Percentiles rank a stretch among this genome's conserved stretches.
Conservation (phyloP, 2,888 invertebrate species). For the Chrysolina oricalcia region DNA sequence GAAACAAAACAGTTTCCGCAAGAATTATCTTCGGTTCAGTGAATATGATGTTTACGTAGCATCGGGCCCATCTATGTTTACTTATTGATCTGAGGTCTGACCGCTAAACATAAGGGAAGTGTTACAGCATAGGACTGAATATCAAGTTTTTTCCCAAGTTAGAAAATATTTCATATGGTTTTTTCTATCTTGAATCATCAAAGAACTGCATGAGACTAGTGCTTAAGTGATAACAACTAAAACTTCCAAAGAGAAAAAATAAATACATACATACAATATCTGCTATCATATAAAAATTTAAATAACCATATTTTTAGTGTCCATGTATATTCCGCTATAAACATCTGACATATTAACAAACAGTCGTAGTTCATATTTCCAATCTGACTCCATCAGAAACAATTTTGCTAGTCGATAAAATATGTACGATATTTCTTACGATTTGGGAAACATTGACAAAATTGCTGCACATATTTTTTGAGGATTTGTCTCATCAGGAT, state of each 20-base stretch:
- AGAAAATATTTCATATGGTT: too few relatives aligned
- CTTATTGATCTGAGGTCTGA: too few relatives aligned
- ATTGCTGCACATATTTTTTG: slow-evolving; percentile 92
- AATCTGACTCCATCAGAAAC: neutral
- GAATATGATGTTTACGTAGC: too few relatives aligned
- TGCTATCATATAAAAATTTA: neutral
- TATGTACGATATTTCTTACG: slow-evolving; percentile 61
- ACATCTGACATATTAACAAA: slow-evolving; percentile 12
- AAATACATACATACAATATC: too few relatives aligned
- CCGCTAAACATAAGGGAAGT: too few relatives aligned
- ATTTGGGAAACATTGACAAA: slow-evolving; percentile 81
- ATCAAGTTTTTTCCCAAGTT: too few relatives aligned
- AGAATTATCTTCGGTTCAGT: too few relatives aligned
- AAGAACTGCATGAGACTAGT: neutral
- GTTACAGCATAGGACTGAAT: too few relatives aligned
- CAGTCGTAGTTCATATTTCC: neutral
- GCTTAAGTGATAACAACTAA: neutral
- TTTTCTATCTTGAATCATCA: neutral
- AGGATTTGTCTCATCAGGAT: slow-evolving; percentile 92
- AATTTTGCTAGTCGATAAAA: neutral
- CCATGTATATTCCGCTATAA: neutral
- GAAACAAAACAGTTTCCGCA: too few relatives aligned
- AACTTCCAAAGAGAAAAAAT: too few relatives aligned
- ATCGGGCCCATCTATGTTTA: too few relatives aligned
- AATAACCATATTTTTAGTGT: neutral